A percentile compares a stretch with the other conserved stretches of the same genome.
These are phyloP conservation scores for Cichlasoma orientale DNA, from an alignment of 2,797 vertebrate genomes.

Conservation along the genomic window DNA sequence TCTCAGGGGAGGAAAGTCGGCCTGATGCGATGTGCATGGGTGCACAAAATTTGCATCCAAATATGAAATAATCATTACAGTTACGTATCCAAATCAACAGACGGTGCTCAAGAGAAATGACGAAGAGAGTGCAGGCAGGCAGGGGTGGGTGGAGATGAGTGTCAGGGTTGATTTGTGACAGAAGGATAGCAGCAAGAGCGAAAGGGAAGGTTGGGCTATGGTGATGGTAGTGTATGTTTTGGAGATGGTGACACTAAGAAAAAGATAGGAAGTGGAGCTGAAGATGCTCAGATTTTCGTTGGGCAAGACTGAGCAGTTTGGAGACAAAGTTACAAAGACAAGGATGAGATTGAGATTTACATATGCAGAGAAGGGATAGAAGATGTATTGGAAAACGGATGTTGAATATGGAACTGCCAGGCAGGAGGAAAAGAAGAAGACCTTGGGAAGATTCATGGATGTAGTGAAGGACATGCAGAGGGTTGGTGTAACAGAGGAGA, in stretches of 20 bases:
- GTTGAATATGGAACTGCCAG: background rate
- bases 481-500: background rate
- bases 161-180: background rate
- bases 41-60: background rate
- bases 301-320: background rate
- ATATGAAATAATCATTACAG: background rate
- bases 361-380: background rate
- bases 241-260: background rate
- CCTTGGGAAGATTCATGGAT: background rate
- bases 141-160: background rate
- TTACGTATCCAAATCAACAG: background rate
- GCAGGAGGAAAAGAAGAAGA: background rate
- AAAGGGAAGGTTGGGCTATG: background rate
- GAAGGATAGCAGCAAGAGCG: background rate
- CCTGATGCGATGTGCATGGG: background rate
- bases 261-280: background rate
- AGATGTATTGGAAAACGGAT: background rate
- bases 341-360: background rate
- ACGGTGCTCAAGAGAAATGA: background rate
- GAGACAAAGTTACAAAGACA: background rate
- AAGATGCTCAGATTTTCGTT: background rate
- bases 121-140: background rate
- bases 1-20: background rate
- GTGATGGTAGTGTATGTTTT: background rate
- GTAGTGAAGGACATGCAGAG: background rate